Base-by-base conservation (phyloP, 1,140 invertebrate genomes). In the Vollenhovia emeryi region DNA sequence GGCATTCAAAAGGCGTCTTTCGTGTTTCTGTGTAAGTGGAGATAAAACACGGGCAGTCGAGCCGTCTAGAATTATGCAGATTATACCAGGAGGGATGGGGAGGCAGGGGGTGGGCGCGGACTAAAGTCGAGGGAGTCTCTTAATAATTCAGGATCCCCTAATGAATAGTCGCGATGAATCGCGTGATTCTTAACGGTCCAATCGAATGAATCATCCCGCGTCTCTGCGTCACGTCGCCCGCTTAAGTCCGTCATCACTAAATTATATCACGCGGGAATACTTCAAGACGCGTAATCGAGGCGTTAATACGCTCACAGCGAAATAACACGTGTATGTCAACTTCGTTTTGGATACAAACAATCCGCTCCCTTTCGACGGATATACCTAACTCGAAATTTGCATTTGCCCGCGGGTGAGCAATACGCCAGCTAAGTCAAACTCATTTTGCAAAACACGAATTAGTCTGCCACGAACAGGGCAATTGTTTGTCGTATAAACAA, bases 11-110 rank as follows among this genome's bases (percentile, higher is more conserved):
- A 55, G 78, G 15, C 66, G 78, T 73, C 50, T 40, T 15, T 2
- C 36, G 66, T 57, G 50, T 82, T 82, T 45, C 66, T 57, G 66
- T 73, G 66, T 82, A 82, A 82, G 66, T 73, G 78, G 1, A 43
- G 78, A 82, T 82, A 82, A 82, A 82, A 82, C 78, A 73, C 66
- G 66, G 43, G 27, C 50, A 43, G 66, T 45, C 66, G 50, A 48
- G 66, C 50, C 64, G 64, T 52, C 52, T 27, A 57, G 78, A 82
- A 71, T 82, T 82, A 82, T 82, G 78, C 78, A 82, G 78, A 82
- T 82, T 82, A 82, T 73, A 52, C 40, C 36, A 27, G 18, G 7
- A 3, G 15, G 15, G 59, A 13, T 2, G 43, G n/a, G 36, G 1
- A 6, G 3, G 27, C n/a, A n/a, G 30, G 18, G n/a, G 13, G 13